A percentile compares a stretch with the other conserved stretches of the same genome.
These are phyloP conservation scores for Ptilodon capucinus DNA, from an alignment of 2,888 invertebrate genomes.

Conservation along the genomic window DNA sequence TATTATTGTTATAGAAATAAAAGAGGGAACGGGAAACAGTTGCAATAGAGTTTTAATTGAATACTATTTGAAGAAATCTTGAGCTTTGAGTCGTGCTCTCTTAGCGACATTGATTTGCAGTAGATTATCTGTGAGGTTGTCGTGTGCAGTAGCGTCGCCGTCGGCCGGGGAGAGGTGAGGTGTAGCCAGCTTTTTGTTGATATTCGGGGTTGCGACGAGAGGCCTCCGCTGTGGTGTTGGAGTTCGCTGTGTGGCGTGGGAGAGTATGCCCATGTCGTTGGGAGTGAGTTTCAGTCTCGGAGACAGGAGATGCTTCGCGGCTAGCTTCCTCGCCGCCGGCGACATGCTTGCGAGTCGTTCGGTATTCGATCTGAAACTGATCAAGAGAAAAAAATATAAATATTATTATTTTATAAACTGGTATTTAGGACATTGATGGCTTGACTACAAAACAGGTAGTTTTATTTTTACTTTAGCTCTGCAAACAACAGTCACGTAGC, in stretches of 20 bases:
- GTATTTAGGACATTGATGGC: too few relatives aligned
- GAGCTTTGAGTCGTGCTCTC: conserved; percentile 88
- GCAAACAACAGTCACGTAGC: too few relatives aligned
- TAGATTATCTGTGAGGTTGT: conserved; percentile 91
- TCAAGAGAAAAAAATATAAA: too few relatives aligned
- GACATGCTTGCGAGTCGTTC: conserved; percentile 96
- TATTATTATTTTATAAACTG: too few relatives aligned
- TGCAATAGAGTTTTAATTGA: conserved; percentile 9
- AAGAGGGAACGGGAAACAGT: conserved; percentile 1
- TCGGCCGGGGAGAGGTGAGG: conserved; percentile 21
- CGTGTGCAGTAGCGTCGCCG: conserved; percentile 44
- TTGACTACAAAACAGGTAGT: too few relatives aligned
- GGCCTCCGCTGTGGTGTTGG: conserved; percentile 39
- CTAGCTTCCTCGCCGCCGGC: conserved; percentile 95
- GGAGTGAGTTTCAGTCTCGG: conserved; percentile 72
- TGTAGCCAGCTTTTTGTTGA: conserved; percentile 26
- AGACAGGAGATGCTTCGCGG: conserved; percentile 83
- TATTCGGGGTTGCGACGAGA: conserved; percentile 51
- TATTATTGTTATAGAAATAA: neutral
- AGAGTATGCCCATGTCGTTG: conserved; percentile 60
- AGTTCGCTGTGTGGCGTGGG: conserved; percentile 50
- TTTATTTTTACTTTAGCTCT: too few relatives aligned
- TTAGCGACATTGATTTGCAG: conserved; percentile 90
- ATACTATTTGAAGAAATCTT: conserved; percentile 87
- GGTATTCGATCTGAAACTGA: conserved; percentile 83